Percentiles rank a stretch among this genome's conserved stretches.
Conservation (phyloP, 2,797 vertebrate species). For the Sebastes kiyomatsui region DNA sequence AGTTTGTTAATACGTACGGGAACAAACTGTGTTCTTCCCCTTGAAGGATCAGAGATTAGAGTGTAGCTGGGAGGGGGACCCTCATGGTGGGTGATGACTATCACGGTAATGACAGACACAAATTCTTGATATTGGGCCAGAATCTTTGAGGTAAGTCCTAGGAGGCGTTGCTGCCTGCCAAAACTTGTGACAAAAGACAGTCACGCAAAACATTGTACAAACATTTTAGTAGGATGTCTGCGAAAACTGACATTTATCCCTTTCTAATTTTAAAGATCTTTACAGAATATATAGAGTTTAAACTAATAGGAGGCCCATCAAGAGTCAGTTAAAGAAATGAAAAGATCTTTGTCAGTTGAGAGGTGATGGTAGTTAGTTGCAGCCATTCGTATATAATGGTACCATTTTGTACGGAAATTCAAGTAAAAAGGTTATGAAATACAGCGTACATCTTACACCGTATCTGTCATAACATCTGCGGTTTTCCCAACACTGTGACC, state of each 20-base stretch:
- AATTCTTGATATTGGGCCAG: conserved; percentile 49
- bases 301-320: not conserved
- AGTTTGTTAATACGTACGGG: not conserved
- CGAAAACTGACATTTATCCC: not conserved
- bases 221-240: not conserved
- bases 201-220: not conserved
- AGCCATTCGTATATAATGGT: not conserved
- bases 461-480: not conserved
- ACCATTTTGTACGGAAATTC: not conserved
- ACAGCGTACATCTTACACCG: no score
- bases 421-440: not conserved
- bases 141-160: not conserved
- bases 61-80: not conserved
- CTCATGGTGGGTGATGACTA: conserved; percentile 33
- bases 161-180: not conserved
- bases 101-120: conserved; percentile 28
- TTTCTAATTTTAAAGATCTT: not conserved
- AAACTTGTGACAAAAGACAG: conserved; percentile 22
- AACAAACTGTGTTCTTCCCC: not conserved
- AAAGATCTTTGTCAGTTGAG: not conserved
- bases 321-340: not conserved
- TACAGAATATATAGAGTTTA: not conserved
- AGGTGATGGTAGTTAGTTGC: not conserved
- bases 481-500: not conserved
- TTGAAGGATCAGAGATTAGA: conserved; percentile 8